A percentile compares a stretch with the other conserved stretches of the same genome.
Evolutionary conservation across 2,797 vertebrate species (phyloP).

Genomic region (Sebastes hubbsi): DNA sequence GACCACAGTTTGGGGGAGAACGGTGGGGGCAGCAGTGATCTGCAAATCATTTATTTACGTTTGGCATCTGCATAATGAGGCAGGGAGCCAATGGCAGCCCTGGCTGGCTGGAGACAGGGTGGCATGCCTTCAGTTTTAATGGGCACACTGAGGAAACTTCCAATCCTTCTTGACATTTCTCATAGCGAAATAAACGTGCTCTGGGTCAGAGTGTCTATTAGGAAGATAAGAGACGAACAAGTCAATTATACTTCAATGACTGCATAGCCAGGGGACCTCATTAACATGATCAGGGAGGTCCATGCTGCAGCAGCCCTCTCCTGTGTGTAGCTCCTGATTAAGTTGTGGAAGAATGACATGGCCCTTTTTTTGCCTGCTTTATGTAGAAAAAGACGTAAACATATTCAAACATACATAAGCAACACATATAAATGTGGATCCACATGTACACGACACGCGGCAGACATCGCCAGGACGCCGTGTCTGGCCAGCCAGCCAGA

Average conservation of each 20-base stretch:
- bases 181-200: slow-evolving; percentile 95
- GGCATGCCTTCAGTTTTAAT: slow-evolving; percentile 99
- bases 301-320: slow-evolving; percentile 87
- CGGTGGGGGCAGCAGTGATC: slow-evolving; percentile 69
- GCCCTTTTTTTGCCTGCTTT: slow-evolving; percentile 79
- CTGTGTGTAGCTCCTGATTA: slow-evolving; percentile 93
- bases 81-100: slow-evolving; percentile 86
- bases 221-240: slow-evolving; percentile 98
- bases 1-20: slow-evolving; percentile 47
- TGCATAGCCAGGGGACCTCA: slow-evolving; percentile 99
- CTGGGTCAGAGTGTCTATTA: slow-evolving; percentile 98
- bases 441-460: slow-evolving; percentile 6
- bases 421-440: slow-evolving; percentile 35
- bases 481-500: slow-evolving; percentile 88
- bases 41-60: slow-evolving; percentile 89
- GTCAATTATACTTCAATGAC: slow-evolving; percentile 99
- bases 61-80: slow-evolving; percentile 95
- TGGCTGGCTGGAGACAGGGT: slow-evolving; percentile 91
- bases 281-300: slow-evolving; percentile 97
- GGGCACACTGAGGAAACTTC: slow-evolving; percentile 91
- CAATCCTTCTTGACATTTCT: slow-evolving; percentile 99
- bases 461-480: slow-evolving; percentile 69
- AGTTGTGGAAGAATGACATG: slow-evolving; percentile 94
- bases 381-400: slow-evolving; percentile 60
- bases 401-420: slow-evolving; percentile 71